Evolutionary conservation across 2,888 invertebrate species (phyloP).

Genomic region (Drosophila fulvimacula): DNA sequence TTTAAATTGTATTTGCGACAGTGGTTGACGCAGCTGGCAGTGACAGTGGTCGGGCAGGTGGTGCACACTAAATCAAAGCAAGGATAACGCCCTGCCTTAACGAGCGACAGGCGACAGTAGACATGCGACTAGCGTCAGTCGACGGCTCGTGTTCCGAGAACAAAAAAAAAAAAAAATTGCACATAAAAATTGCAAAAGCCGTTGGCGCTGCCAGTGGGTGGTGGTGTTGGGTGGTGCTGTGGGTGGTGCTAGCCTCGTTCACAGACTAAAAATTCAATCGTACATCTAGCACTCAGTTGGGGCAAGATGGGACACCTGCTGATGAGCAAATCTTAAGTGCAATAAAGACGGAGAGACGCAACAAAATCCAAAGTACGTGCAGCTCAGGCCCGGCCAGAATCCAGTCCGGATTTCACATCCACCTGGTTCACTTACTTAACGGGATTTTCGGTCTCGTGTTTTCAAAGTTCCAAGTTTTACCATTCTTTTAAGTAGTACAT

Average conservation of each 20-base stretch:
- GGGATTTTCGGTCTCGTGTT: conserved; percentile 77
- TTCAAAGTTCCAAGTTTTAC: conserved; percentile 65
- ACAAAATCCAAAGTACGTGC: conserved; percentile 82
- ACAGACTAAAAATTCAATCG: conserved; percentile 75
- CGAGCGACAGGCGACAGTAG: conserved; percentile 63
- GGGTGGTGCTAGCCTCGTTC: conserved; percentile 3
- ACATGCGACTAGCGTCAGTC: conserved; percentile 44
- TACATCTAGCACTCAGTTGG: conserved; percentile 31
- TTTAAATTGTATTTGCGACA: conserved; percentile 79
- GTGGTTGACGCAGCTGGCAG: conserved; percentile 31
- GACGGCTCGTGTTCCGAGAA: conserved; percentile 14
- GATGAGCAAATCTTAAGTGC: conserved; percentile 82
- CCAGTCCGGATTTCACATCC: conserved; percentile 18
- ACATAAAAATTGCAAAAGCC: conserved; percentile 76
- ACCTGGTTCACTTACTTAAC: conserved; percentile 78
- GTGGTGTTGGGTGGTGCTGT: not conserved
- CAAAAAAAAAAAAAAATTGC: conserved; percentile 52
- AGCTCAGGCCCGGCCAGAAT: conserved; percentile 53
- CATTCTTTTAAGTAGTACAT: conserved; percentile 78
- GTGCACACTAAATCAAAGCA: conserved; percentile 51
- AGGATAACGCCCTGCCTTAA: conserved; percentile 62
- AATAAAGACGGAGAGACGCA: conserved; percentile 73
- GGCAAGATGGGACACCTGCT: conserved; percentile 69
- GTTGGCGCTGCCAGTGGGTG: conserved; percentile 15
- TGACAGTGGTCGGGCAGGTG: conserved; percentile 42